A percentile compares a stretch with the other conserved stretches of the same genome.
Conservation (phyloP, 2,797 vertebrate genomes). For the Coilia nasus region DNA sequence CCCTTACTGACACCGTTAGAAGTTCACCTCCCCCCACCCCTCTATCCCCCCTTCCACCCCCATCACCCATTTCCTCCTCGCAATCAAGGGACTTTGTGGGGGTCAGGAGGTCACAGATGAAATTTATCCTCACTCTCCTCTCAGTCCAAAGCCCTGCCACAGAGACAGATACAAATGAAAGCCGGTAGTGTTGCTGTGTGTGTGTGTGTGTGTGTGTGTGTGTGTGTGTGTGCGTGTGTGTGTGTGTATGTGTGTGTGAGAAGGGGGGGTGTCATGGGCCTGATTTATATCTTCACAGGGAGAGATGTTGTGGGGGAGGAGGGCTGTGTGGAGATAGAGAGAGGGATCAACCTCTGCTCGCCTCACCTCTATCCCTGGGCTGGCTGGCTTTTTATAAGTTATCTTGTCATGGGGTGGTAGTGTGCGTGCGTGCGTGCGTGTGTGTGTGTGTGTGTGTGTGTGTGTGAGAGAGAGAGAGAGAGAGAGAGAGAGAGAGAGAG, state of each 20-base stretch:
- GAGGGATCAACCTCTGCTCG: slow-evolving; percentile 57
- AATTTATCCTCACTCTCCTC: slow-evolving; percentile 64
- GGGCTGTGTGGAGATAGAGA: slow-evolving; percentile 37
- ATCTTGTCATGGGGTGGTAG: slow-evolving; percentile 64
- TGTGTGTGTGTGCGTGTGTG: not conserved
- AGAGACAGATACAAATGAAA: slow-evolving; percentile 60
- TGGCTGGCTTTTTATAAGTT: slow-evolving; percentile 66
- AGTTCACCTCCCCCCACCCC: slow-evolving; percentile 35
- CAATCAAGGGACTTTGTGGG: slow-evolving; percentile 54
- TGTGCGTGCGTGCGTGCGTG: not conserved
- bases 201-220: slow-evolving; percentile 11
- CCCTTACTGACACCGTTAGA: slow-evolving; percentile 63
- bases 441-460: not conserved
- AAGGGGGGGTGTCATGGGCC: too few relatives aligned
- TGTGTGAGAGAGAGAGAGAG: not conserved
- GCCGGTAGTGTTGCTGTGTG: slow-evolving; percentile 19
- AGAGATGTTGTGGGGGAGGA: too few relatives aligned
- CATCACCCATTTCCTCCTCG: slow-evolving; percentile 64
- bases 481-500: too few relatives aligned
- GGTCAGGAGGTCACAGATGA: slow-evolving; percentile 59
- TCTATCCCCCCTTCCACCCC: not conserved
- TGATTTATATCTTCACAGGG: not conserved
- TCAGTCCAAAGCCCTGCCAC: slow-evolving; percentile 46
- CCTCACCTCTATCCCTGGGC: slow-evolving; percentile 65
- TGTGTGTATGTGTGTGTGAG: slow-evolving; percentile 21